A percentile compares a stretch with the other conserved stretches of the same genome.
Conservation (phyloP, 2,113 vertebrate genomes). For the Morone saxatilis region DNA sequence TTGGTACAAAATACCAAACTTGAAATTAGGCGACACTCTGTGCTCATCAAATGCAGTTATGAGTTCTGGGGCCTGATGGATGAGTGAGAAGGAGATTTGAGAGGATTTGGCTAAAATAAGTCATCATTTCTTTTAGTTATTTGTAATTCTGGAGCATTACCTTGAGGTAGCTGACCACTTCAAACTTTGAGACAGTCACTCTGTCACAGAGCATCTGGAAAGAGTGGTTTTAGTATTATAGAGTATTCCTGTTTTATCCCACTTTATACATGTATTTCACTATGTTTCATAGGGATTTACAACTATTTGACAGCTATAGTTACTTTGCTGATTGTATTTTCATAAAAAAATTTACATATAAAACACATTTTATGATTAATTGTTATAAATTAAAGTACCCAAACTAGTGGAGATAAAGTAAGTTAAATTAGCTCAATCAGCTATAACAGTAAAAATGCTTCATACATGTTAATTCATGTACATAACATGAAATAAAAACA, state of each 20-base stretch:
- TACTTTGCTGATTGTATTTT: neutral
- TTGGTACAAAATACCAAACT: constrained; percentile 87
- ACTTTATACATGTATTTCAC: neutral
- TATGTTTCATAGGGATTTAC: neutral
- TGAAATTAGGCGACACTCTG: constrained; percentile 85
- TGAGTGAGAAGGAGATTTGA: neutral
- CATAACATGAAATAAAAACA: neutral
- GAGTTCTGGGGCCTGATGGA: constrained; percentile 82
- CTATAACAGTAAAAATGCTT: neutral
- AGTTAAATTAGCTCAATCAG: neutral
- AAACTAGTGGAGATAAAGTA: neutral
- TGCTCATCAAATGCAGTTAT: constrained; percentile 86
- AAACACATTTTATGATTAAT: neutral
- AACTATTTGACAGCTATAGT: neutral
- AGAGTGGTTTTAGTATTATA: neutral
- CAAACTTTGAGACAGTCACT: constrained; percentile 88
- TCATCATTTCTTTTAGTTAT: neutral
- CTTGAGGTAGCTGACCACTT: constrained; percentile 91
- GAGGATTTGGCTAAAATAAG: neutral
- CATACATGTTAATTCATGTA: neutral
- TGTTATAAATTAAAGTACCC: neutral
- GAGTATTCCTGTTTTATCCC: neutral
- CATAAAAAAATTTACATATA: neutral
- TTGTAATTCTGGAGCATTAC: constrained; percentile 69
- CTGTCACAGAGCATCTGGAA: constrained; percentile 88